phyloP scores from a whole-genome alignment of 1,140 invertebrate genomes.

The Pseudomyrmex dendroicus region DNA sequence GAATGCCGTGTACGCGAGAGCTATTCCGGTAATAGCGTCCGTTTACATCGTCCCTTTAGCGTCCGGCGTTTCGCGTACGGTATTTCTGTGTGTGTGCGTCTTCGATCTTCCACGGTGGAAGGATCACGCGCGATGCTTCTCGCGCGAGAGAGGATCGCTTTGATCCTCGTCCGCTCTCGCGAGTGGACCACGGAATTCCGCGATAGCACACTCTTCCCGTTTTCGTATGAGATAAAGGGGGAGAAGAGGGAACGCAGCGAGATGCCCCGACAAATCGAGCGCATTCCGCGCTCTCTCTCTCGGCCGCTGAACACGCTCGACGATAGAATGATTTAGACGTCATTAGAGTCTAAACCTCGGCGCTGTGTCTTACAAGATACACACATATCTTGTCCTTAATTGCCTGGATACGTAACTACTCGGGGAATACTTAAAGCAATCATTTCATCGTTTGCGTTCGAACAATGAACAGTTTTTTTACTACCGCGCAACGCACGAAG shows the following conservation, averaged over 20 bases:
- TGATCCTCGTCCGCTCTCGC: slow-evolving; percentile 59
- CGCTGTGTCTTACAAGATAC: neutral
- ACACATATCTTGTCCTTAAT: slow-evolving; percentile 14
- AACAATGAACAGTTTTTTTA: slow-evolving; percentile 6
- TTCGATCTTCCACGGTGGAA: slow-evolving; percentile 50
- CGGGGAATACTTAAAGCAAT: neutral
- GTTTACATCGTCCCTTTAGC: slow-evolving; percentile 73
- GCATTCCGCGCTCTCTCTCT: neutral
- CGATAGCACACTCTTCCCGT: slow-evolving; percentile 20
- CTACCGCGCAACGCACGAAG: neutral
- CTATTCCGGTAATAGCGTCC: slow-evolving; percentile 69
- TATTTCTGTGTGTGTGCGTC: slow-evolving; percentile 49
- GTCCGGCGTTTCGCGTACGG: slow-evolving; percentile 61
- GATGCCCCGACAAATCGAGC: neutral
- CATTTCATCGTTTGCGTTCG: neutral
- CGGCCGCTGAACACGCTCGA: neutral
- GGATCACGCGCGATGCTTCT: neutral
- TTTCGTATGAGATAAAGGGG: neutral
- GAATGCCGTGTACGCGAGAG: slow-evolving; percentile 57
- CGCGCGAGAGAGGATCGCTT: slow-evolving; percentile 49
- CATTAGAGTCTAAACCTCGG: neutral
- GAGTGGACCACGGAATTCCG: slow-evolving; percentile 20
- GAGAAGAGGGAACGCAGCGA: neutral
- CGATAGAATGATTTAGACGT: slow-evolving; percentile 13
- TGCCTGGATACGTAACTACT: neutral